Evolutionary conservation across 1,140 invertebrate genomes (phyloP), one percentile per base, ranked within the genome.

Genomic region (Camponotus pennsylvanicus): DNA sequence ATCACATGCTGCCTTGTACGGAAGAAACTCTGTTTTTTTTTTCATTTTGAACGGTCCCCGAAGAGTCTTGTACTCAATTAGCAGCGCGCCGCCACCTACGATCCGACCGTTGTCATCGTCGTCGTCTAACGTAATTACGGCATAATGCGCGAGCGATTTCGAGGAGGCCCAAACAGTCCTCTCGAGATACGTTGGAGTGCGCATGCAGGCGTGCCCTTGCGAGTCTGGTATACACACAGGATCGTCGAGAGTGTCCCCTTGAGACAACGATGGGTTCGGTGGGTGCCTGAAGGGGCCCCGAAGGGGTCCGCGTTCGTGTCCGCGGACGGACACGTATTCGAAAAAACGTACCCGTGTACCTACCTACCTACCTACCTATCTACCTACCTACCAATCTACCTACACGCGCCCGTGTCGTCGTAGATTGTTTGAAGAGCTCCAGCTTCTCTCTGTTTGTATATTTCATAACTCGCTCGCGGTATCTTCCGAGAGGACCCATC

Each of bases 381-480:
- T 42, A 42, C 42, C 42, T 45, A 45, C 42, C 42, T 15, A 49
- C 45, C 45, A 3, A 40, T 52, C 49, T 52, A 52, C 49, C 78
- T 70, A 80, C 55, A 75, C 69, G 55, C 78, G 45, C 55, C 15
- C 69, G 21, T 34, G 34, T 78, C 76, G 40, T 49, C 57, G 76
- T 86, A 78, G 82, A 91, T 90, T 93, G 90, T 94, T 94, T 94
- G 92, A 90, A 93, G 92, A 93, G 90, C 78, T 63, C 86, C 70
- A 75, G 84, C 73, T 21, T 61, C 61, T 83, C 73, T 83, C 73
- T 92, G 89, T 94, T 94, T 93, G 89, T 93, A 93, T 90, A 92
- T 93, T 93, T 94, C 92, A 92, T 93, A 94, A 94, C 90, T 93
- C 91, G 91, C 86, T 93, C 92, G 88, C 70, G 85, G 85, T 83